phyloP scores from a whole-genome alignment of 2,797 vertebrate species.

The Myotis daubentonii region DNA sequence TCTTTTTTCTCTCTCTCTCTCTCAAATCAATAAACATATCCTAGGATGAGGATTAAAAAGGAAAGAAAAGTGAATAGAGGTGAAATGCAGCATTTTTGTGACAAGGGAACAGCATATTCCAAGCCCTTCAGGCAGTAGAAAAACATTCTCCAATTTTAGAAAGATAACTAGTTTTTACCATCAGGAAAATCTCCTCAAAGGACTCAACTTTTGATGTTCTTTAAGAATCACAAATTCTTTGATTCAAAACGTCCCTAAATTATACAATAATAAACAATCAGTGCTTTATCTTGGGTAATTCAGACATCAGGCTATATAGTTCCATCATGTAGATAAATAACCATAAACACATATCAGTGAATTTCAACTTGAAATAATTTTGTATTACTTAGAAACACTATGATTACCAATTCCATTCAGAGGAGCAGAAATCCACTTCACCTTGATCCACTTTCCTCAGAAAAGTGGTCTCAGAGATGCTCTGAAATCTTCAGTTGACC shows the following conservation, averaged over 20 bases:
- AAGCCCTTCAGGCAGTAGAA: not conserved
- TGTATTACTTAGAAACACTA: not conserved
- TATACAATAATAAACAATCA: not conserved
- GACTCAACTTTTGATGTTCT: not conserved
- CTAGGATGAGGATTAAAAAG: not conserved
- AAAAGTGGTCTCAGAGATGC: not conserved
- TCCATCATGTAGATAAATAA: not conserved
- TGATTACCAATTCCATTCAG: not conserved
- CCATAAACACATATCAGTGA: not conserved
- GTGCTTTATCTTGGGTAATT: not conserved
- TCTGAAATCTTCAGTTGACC: not conserved
- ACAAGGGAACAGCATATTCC: not conserved
- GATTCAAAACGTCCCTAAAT: not conserved
- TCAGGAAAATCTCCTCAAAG: not conserved
- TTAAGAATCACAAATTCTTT: constrained; percentile 33
- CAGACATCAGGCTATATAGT: not conserved
- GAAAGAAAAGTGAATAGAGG: not conserved
- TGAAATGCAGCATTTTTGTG: not conserved
- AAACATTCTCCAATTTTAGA: not conserved
- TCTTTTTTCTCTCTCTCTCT: not conserved
- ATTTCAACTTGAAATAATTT: constrained; percentile 26
- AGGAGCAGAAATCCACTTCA: not conserved
- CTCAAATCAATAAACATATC: not conserved
- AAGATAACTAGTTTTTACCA: not conserved
- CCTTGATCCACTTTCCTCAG: not conserved